Percentiles rank a stretch among this genome's conserved stretches.
Conservation (phyloP, 2,113 vertebrate species). For the Leptocoma aspasia region DNA sequence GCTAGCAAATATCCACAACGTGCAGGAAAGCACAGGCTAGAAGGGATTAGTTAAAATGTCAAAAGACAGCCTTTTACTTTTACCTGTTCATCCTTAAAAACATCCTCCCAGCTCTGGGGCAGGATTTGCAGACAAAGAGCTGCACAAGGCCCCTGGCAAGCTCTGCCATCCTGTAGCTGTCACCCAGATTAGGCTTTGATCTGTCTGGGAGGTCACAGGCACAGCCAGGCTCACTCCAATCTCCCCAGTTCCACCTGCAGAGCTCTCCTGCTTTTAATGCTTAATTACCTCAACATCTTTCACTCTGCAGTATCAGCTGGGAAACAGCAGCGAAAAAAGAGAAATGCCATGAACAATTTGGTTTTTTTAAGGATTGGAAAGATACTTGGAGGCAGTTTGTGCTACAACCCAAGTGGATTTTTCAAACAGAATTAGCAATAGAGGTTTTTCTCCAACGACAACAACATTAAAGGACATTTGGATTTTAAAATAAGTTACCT, state of each 20-base stretch:
- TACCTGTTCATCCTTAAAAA: slow-evolving; percentile 97
- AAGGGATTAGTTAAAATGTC: slow-evolving; percentile 97
- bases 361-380: background rate
- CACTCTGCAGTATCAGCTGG: slow-evolving; percentile 24
- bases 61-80: slow-evolving; percentile 85
- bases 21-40: slow-evolving; percentile 88
- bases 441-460: background rate
- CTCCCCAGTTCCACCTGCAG: slow-evolving; percentile 72
- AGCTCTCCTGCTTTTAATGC: slow-evolving; percentile 59
- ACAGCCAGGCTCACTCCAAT: slow-evolving; percentile 57
- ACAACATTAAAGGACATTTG: background rate
- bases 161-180: slow-evolving; percentile 89
- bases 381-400: slow-evolving; percentile 27
- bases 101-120: slow-evolving; percentile 84
- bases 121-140: slow-evolving; percentile 82
- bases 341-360: slow-evolving; percentile 33
- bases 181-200: slow-evolving; percentile 86
- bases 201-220: slow-evolving; percentile 77
- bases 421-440: background rate
- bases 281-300: slow-evolving; percentile 59
- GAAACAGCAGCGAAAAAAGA: slow-evolving; percentile 25
- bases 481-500: background rate
- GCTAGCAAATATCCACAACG: slow-evolving; percentile 87
- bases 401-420: background rate
- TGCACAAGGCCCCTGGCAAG: slow-evolving; percentile 81